Conservation (phyloP, 2,113 vertebrate species). For the Chroicocephalus ridibundus region DNA sequence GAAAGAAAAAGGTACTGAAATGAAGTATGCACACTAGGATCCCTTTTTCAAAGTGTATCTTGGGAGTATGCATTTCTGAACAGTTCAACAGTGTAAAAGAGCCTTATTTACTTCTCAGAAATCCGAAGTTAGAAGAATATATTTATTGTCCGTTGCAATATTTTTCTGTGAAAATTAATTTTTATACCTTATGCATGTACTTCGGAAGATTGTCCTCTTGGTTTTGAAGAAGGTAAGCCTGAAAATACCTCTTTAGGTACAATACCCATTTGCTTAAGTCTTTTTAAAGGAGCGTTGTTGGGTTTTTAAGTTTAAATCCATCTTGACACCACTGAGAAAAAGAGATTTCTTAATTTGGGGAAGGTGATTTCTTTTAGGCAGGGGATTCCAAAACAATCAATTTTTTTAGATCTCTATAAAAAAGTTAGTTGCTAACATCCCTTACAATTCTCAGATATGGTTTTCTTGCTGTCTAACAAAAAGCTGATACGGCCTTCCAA, state of each 20-base stretch:
- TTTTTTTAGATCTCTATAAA: background rate
- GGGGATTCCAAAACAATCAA: constrained; percentile 48
- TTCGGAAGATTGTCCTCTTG: background rate
- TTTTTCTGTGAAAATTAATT: background rate
- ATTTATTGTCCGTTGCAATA: background rate
- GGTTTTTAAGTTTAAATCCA: background rate
- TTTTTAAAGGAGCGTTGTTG: background rate
- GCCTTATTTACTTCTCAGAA: background rate
- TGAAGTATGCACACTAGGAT: constrained; percentile 61
- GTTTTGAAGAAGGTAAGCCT: background rate
- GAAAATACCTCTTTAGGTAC: background rate
- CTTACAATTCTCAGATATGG: background rate
- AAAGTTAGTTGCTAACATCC: background rate
- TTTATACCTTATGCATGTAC: background rate
- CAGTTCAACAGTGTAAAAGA: background rate
- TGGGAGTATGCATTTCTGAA: constrained; percentile 14
- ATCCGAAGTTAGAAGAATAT: background rate
- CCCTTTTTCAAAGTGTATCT: constrained; percentile 63
- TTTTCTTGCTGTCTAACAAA: background rate
- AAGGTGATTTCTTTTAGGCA: constrained; percentile 13
- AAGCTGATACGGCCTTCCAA: background rate
- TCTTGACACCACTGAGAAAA: constrained; percentile 51
- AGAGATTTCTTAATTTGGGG: constrained; percentile 54
- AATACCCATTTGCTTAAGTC: background rate
- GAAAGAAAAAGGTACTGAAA: constrained; percentile 51